Base-by-base conservation (phyloP, 2,797 vertebrate genomes). In the Acanthis flammea region DNA sequence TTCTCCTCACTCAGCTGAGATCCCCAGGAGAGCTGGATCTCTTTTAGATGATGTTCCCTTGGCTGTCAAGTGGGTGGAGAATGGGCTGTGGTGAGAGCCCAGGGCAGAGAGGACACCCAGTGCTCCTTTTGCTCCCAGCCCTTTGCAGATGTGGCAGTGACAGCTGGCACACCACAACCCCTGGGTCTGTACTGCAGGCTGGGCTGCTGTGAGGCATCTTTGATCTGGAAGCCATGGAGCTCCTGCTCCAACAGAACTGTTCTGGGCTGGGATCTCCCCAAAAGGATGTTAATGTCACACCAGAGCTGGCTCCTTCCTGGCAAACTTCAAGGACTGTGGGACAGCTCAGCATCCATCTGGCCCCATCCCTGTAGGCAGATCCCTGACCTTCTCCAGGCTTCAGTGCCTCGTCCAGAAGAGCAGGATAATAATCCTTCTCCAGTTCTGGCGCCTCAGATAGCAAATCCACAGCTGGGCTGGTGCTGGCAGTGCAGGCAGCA, bases 381-480 rank as follows among this genome's bases (percentile, higher is more conserved):
- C 58, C 25, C 62, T 96, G 94, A 97, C 94, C 89, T 95, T 92
- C 93, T 94, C 65, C 10, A 80, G 75, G 44, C 74, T 93, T 80
- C 75, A 48, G 54, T 35, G 48, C 58, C 54, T 83, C 24, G 2
- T 75, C 78, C 44, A 83, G 78, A 93, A 74, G 68, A 94, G 41
- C 57, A 22, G 84, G 35, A 68, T 35, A 71, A 63, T 90, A 96
- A 94, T 90, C 76, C 70, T 55, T 53, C 62, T 84, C 62, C 66
- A 61, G 54, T 51, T 44, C 73, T 86, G 65, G 48, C 10, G 2
- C 30, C 83, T 68, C 65, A 57, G 37, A 77, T 51, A 83, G 51
- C 60, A 91, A 86, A 94, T 13, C 45, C 37, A 37, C 47, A 66
- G 7, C 1, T 84, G 60, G 70, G 88, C 58, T 62, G 68, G 17